Evolutionary conservation across 1,140 invertebrate species (phyloP), one percentile per base, ranked within the genome.

Genomic region (Vollenhovia emeryi): DNA sequence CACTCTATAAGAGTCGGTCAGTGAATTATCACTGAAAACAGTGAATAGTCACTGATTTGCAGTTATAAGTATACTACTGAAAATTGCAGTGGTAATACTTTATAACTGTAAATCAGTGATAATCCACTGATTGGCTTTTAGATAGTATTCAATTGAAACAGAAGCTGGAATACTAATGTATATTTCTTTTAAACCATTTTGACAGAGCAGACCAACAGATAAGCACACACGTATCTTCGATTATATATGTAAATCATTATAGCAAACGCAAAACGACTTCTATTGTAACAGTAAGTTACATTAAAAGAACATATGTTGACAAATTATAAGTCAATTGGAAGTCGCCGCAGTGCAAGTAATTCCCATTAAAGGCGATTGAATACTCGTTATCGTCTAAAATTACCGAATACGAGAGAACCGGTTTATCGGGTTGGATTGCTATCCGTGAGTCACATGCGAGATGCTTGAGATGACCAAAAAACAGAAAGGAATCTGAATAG

Each of bases 381-480:
- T 79, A 79, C 27, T 40, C 36, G 33, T 68, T 68, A 79, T 33
- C 21, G 33, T 79, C 18, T 52, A 68, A 79, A 21, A 36, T 69
- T 79, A 40, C 27, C 45, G 76, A 69, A 79, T 79, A 68, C 4
- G 21, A 3, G 36, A 27, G 6, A 21, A 69, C 76, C 76, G 33
- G 76, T 79, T 79, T 79, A 68, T 9, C 60, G 1, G 27, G n/a
- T 79, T 52, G 40, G 24, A 11, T 76, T 30, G 27, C 33, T n/a
- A 13, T 68, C 7, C 15, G 33, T 52, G 30, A 24, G 15, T n/a
- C 5, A 27, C 40, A 33, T 62, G 13, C 57, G 62, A 52, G 3
- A 50, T 52, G 13, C 21, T 24, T 8, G 15, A 68, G 9, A 27
- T 24, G 7, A 40, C 13, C 45, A 60, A 18, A 13, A 71, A 66